These are phyloP conservation scores for Coenobita brevimanus DNA, from an alignment of 1,140 invertebrate species.

Conservation along the genomic window DNA sequence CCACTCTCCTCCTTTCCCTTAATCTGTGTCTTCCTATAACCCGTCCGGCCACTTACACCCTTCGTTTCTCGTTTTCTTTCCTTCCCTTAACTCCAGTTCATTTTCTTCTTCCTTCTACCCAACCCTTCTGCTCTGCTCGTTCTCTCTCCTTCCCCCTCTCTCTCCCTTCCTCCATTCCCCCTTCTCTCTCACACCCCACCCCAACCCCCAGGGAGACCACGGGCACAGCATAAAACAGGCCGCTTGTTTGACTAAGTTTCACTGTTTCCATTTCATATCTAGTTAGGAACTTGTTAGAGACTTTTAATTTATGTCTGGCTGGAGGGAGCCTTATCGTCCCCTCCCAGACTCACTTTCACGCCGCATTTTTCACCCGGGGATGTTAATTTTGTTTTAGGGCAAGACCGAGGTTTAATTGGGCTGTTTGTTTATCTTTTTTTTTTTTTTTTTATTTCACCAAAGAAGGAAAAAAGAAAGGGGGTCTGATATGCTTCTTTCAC, in stretches of 20 bases:
- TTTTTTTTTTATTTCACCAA: no score
- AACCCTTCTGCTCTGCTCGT: not conserved
- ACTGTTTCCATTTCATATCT: slow-evolving; percentile 57
- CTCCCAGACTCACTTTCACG: no score
- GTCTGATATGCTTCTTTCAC: no score
- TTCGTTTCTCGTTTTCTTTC: not conserved
- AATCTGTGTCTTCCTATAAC: not conserved
- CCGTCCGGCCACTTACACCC: not conserved
- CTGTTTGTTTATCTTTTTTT: no score
- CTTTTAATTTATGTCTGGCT: slow-evolving; percentile 49
- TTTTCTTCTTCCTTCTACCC: not conserved
- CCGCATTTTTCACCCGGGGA: no score
- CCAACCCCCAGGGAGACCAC: not conserved
- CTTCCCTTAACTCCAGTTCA: not conserved
- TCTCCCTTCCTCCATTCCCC: not conserved
- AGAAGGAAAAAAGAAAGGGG: no score
- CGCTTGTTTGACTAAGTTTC: slow-evolving; percentile 58
- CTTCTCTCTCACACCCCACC: not conserved
- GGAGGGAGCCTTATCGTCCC: slow-evolving; percentile 34
- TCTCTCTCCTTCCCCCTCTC: not conserved
- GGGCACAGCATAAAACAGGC: slow-evolving; percentile 41
- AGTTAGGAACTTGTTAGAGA: slow-evolving; percentile 46
- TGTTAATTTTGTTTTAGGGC: no score
- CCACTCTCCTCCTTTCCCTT: not conserved
- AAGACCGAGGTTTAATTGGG: no score